These are phyloP conservation scores for Xiphorhynchus erythropygius DNA, from an alignment of 2,797 vertebrate species.

Conservation along the genomic window DNA sequence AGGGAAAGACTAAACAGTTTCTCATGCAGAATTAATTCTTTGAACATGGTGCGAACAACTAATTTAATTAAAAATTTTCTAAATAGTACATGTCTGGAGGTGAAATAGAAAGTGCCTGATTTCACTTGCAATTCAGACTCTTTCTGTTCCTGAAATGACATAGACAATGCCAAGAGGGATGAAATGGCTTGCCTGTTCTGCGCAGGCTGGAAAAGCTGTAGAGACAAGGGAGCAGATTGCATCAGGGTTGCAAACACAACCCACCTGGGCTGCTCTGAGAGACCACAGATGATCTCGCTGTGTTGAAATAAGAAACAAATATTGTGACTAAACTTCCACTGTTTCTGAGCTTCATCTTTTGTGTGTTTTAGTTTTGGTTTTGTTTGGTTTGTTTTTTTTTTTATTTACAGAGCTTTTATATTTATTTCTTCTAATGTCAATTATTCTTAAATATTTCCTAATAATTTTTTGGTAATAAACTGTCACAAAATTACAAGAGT, in stretches of 20 bases:
- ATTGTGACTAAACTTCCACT: neutral
- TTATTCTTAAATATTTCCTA: neutral
- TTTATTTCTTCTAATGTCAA: neutral
- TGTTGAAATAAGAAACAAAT: neutral
- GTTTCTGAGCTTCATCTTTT: neutral
- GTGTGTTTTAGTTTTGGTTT: rapidly evolving
- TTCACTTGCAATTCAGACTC: neutral
- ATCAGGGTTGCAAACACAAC: rapidly evolving
- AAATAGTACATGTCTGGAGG: neutral
- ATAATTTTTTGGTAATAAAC: neutral
- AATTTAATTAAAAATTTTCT: neutral
- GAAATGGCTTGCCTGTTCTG: neutral
- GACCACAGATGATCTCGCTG: neutral
- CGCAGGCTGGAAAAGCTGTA: neutral
- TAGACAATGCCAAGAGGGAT: neutral
- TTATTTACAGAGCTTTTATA: neutral
- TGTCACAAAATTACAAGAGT: neutral
- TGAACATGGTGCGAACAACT: neutral
- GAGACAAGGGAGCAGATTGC: neutral
- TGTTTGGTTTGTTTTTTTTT: too few relatives aligned
- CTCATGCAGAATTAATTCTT: neutral
- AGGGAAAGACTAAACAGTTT: neutral
- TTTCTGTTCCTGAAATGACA: neutral
- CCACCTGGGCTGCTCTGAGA: rapidly evolving
- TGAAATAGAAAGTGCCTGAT: neutral